Conservation (phyloP, 2,797 vertebrate species). For the Chrysocyon brachyurus region DNA sequence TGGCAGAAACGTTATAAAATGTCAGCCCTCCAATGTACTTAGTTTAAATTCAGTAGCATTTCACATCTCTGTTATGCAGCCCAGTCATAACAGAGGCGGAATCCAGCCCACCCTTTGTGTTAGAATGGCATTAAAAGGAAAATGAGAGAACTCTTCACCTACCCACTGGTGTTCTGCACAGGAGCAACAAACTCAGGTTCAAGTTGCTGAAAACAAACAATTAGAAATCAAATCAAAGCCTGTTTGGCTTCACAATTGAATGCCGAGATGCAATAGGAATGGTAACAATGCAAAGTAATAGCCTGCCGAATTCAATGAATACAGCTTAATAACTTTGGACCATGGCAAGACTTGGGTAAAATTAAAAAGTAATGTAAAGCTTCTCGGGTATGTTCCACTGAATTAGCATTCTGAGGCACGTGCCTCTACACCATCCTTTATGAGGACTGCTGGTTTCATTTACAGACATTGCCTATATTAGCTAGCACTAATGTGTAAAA, state of each 20-base stretch:
- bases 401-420: conserved; percentile 77
- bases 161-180: conserved; percentile 51
- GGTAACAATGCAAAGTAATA: conserved; percentile 76
- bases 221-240: conserved; percentile 81
- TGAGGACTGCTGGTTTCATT: conserved; percentile 69
- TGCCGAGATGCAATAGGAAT: conserved; percentile 65
- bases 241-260: conserved; percentile 73
- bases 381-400: conserved; percentile 25
- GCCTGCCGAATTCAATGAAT: conserved; percentile 83
- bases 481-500: conserved; percentile 77
- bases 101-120: conserved; percentile 63
- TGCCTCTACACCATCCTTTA: conserved; percentile 56
- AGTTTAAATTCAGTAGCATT: conserved; percentile 77
- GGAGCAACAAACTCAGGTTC: conserved; percentile 20
- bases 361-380: conserved; percentile 80
- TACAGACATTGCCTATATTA: conserved; percentile 76
- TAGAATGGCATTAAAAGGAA: conserved; percentile 69
- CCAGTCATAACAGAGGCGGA: conserved; percentile 29
- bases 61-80: conserved; percentile 64
- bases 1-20: conserved; percentile 73
- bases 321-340: conserved; percentile 78
- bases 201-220: conserved; percentile 83
- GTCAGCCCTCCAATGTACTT: conserved; percentile 68
- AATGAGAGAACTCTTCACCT: conserved; percentile 77
- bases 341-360: conserved; percentile 67